A percentile compares a stretch with the other conserved stretches of the same genome.
Evolutionary conservation across 2,797 vertebrate species (phyloP).

Genomic region (Falco naumanni): DNA sequence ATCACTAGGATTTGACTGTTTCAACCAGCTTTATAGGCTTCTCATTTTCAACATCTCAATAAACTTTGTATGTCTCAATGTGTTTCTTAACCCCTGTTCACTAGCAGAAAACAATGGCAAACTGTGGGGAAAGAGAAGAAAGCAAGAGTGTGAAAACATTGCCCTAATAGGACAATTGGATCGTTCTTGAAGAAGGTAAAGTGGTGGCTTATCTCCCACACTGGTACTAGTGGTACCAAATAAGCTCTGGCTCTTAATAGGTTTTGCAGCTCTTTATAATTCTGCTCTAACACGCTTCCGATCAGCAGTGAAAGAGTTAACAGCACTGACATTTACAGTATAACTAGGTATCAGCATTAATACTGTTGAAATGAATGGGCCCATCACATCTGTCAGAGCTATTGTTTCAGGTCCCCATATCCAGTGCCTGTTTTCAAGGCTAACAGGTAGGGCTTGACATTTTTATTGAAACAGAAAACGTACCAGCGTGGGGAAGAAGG

Average conservation of each 20-base stretch:
- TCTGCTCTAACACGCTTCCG: neutral
- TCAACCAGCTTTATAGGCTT: neutral
- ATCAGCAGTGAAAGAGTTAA: conserved; percentile 22
- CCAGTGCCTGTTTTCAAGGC: neutral
- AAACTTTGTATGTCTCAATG: neutral
- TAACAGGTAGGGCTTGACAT: neutral
- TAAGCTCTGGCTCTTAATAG: neutral
- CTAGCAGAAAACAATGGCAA: neutral
- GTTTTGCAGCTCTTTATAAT: neutral
- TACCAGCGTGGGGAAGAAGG: neutral
- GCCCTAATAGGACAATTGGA: neutral
- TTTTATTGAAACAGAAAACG: neutral
- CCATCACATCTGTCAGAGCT: neutral
- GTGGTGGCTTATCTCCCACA: neutral
- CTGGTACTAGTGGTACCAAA: neutral
- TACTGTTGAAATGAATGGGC: neutral
- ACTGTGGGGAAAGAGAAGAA: neutral
- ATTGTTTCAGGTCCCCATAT: neutral
- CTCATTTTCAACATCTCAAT: neutral
- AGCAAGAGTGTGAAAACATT: neutral
- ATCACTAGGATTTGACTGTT: neutral
- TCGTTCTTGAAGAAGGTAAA: neutral
- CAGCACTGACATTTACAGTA: neutral
- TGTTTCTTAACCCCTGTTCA: neutral
- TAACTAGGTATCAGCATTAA: neutral